A percentile compares a stretch with the other conserved stretches of the same genome.
Conservation (phyloP, 2,113 vertebrate genomes). For the Siniperca chuatsi region DNA sequence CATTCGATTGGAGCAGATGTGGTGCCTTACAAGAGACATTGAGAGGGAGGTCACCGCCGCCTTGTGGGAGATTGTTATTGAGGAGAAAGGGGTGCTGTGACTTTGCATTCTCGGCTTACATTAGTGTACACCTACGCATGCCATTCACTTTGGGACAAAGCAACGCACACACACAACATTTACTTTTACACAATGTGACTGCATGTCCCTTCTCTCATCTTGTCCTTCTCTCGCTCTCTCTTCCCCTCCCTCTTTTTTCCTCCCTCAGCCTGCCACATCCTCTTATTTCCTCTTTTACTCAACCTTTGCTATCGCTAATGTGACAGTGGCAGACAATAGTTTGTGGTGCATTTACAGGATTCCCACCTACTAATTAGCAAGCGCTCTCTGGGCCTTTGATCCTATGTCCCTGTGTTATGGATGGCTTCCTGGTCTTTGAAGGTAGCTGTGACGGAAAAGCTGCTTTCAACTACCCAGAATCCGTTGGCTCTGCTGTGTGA, state of each 20-base stretch:
- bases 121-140: constrained; percentile 56
- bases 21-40: constrained; percentile 7
- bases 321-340: constrained; percentile 71
- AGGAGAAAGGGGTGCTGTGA: constrained; percentile 58
- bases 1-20: constrained; percentile 20
- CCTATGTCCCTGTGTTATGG: constrained; percentile 65
- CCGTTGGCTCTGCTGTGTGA: constrained; percentile 67
- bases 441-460: constrained; percentile 70
- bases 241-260: not conserved
- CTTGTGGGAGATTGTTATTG: constrained; percentile 42
- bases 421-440: constrained; percentile 78
- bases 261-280: constrained; percentile 37
- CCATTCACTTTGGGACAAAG: constrained; percentile 57
- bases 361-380: constrained; percentile 79
- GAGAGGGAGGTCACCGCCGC: constrained; percentile 28
- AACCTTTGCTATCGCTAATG: constrained; percentile 58
- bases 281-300: constrained; percentile 57
- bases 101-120: constrained; percentile 63
- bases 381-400: constrained; percentile 76
- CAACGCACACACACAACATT: constrained; percentile 40
- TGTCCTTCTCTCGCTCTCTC: not conserved
- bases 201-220: constrained; percentile 58
- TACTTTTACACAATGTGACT: constrained; percentile 43
- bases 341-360: constrained; percentile 72
- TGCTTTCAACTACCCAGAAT: constrained; percentile 75